These are phyloP conservation scores for Lomographa bimaculata DNA, from an alignment of 2,888 invertebrate species.

Conservation along the genomic window DNA sequence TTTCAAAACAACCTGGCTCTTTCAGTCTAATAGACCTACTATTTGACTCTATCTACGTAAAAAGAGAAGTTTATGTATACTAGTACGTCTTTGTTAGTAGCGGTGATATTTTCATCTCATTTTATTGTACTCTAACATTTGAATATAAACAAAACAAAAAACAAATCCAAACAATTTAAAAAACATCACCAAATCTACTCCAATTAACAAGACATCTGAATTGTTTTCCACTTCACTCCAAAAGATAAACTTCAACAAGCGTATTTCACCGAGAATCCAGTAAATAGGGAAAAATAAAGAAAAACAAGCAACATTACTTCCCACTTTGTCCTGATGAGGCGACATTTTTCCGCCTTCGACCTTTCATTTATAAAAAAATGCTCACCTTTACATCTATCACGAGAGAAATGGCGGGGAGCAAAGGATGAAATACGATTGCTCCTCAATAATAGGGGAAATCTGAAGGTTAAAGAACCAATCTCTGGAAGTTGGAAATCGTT, in stretches of 20 bases:
- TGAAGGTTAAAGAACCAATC: constrained; percentile 32
- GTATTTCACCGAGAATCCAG: constrained; percentile 14
- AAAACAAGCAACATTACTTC: constrained; percentile 34
- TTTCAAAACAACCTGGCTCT: no score
- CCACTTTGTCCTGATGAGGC: constrained; percentile 33
- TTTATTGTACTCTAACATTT: no score
- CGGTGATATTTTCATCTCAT: no score
- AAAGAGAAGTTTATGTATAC: no score
- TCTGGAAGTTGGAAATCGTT: constrained; percentile 28
- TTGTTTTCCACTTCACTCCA: constrained; percentile 12
- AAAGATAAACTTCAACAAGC: constrained; percentile 22
- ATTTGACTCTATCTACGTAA: no score
- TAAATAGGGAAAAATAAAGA: constrained; percentile 16
- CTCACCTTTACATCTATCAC: constrained; percentile 34
- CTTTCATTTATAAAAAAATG: constrained; percentile 34
- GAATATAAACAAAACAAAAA: neutral
- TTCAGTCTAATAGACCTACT: no score
- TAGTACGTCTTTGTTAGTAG: no score
- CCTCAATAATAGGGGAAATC: constrained; percentile 32
- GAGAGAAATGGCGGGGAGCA: constrained; percentile 33
- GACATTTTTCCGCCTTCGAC: constrained; percentile 36
- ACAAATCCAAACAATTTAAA: constrained; percentile 4
- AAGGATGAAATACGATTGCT: constrained; percentile 37
- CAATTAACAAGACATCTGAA: constrained; percentile 18
- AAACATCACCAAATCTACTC: constrained; percentile 15